These are phyloP conservation scores for Anas capensis DNA, from an alignment of 2,797 vertebrate species.

Conservation along the genomic window DNA sequence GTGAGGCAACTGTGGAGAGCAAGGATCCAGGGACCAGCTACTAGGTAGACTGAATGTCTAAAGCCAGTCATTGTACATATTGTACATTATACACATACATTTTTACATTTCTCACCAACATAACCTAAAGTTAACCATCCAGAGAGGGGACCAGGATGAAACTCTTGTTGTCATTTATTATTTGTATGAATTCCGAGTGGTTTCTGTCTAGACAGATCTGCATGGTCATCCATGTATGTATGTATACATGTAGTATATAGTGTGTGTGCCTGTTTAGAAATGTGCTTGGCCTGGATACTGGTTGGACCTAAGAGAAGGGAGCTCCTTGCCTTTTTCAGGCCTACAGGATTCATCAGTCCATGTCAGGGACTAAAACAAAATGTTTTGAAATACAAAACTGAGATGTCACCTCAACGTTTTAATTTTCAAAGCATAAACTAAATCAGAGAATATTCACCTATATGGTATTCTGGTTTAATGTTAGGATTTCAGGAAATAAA, in stretches of 20 bases:
- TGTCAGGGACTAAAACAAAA: background rate
- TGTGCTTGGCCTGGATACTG: background rate
- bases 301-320: background rate
- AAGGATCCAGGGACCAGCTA: background rate
- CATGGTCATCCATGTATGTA: background rate
- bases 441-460: background rate
- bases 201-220: background rate
- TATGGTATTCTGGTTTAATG: background rate
- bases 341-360: background rate
- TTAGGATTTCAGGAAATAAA: background rate
- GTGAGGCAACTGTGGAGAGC: background rate
- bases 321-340: background rate
- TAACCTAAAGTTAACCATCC: background rate
- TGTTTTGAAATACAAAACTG: background rate
- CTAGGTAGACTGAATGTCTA: background rate
- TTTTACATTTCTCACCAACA: background rate
- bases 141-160: background rate
- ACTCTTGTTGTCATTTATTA: background rate
- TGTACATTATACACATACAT: background rate
- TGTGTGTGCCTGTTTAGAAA: rapidly evolving
- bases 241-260: rapidly evolving
- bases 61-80: background rate
- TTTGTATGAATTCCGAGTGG: background rate
- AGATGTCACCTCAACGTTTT: background rate
- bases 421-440: background rate